phyloP scores from a whole-genome alignment of 2,113 vertebrate species.

The Amphiprion ocellaris region DNA sequence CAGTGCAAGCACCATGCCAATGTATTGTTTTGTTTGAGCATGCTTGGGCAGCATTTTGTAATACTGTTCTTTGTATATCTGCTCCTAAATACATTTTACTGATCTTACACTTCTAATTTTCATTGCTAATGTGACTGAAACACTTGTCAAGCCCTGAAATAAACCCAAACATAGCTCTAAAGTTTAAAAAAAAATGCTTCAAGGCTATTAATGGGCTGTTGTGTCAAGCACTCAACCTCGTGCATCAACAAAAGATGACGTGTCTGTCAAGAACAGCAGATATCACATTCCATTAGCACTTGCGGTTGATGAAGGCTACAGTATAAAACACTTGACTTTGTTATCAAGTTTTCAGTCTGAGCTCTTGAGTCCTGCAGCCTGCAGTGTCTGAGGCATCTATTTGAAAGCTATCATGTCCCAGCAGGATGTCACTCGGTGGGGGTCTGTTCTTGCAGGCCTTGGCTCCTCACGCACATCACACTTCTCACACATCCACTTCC shows the following conservation, averaged over 20 bases:
- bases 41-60: too few species aligned
- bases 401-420: slow-evolving; percentile 31
- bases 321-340: slow-evolving; percentile 24
- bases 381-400: slow-evolving; percentile 11
- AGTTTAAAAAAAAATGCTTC: neutral
- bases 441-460: slow-evolving; percentile 14
- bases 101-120: too few species aligned
- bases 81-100: too few species aligned
- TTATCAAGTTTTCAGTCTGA: slow-evolving; percentile 24
- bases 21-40: too few species aligned
- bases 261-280: slow-evolving; percentile 17
- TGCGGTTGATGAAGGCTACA: slow-evolving; percentile 26
- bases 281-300: slow-evolving; percentile 26
- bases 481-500: neutral
- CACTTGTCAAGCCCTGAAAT: neutral
- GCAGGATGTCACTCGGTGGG: slow-evolving; percentile 26
- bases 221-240: neutral
- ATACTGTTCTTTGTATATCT: too few species aligned
- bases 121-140: too few species aligned
- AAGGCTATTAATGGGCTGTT: neutral
- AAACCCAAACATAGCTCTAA: neutral
- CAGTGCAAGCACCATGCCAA: too few species aligned
- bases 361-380: slow-evolving; percentile 31
- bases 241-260: slow-evolving; percentile 1
- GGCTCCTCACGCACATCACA: neutral